These are phyloP conservation scores for Ethmia dodecea DNA, from an alignment of 2,888 invertebrate species.

Conservation along the genomic window DNA sequence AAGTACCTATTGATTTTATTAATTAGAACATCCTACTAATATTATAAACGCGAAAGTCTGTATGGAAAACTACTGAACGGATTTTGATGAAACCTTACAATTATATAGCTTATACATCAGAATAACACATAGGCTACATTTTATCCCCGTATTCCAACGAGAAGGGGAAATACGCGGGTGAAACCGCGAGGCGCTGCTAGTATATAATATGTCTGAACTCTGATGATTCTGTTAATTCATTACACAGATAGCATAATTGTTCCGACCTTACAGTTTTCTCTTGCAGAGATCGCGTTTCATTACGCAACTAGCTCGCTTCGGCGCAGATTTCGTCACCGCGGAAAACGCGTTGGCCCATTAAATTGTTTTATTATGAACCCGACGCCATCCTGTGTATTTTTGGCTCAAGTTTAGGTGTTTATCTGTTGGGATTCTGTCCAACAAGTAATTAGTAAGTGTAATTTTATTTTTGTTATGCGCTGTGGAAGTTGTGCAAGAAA, in stretches of 20 bases:
- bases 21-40: too few species aligned
- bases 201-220: too few species aligned
- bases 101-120: too few species aligned
- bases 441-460: constrained; percentile 70
- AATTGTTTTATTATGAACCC: constrained; percentile 77
- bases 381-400: constrained; percentile 77
- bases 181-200: too few species aligned
- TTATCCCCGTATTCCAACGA: too few species aligned
- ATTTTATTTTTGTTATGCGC: constrained; percentile 54
- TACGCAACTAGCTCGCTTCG: constrained; percentile 70
- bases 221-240: constrained; percentile 19
- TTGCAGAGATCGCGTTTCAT: constrained; percentile 67
- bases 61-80: too few species aligned
- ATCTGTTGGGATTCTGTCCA: constrained; percentile 75
- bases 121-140: too few species aligned
- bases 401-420: constrained; percentile 75
- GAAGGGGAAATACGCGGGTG: too few species aligned
- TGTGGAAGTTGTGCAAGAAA: constrained; percentile 32
- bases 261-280: constrained; percentile 67
- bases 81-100: too few species aligned
- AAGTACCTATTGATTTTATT: too few species aligned
- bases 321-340: constrained; percentile 75
- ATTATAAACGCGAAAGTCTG: too few species aligned
- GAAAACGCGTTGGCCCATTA: constrained; percentile 77
- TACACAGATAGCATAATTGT: constrained; percentile 47